Percentiles rank a stretch among this genome's conserved stretches.
Evolutionary conservation across 1,140 invertebrate genomes (phyloP).

Genomic region (Aphelenchoides avenae): DNA sequence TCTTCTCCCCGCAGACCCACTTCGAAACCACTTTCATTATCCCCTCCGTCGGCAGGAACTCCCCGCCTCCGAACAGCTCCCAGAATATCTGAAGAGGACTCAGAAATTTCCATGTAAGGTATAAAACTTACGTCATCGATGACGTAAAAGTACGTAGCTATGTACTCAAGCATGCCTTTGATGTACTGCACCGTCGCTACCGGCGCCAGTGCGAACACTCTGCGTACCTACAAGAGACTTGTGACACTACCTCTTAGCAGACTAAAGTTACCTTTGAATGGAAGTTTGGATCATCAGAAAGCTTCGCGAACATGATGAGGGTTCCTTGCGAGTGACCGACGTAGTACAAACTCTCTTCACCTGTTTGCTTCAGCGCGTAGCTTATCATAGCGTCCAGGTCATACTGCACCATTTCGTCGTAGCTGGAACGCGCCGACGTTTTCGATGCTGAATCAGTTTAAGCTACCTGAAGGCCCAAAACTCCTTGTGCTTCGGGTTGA

Average conservation of each 20-base stretch:
- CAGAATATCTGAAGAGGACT: no score
- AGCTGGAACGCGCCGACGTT: no score
- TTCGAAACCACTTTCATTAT: slow-evolving; percentile 30
- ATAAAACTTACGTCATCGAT: slow-evolving; percentile 25
- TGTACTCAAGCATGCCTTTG: slow-evolving; percentile 35
- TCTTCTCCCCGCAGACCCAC: slow-evolving; percentile 27
- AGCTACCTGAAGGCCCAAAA: slow-evolving; percentile 61
- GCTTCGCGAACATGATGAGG: slow-evolving; percentile 60
- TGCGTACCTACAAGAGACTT: slow-evolving; percentile 46
- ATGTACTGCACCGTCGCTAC: slow-evolving; percentile 48
- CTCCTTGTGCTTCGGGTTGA: slow-evolving; percentile 31
- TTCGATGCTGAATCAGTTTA: no score
- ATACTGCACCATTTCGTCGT: slow-evolving; percentile 73
- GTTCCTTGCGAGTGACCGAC: slow-evolving; percentile 65
- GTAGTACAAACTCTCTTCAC: slow-evolving; percentile 59
- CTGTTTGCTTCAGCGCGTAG: slow-evolving; percentile 64
- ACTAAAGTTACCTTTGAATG: slow-evolving; percentile 39
- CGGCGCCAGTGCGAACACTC: slow-evolving; percentile 53
- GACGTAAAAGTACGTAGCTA: slow-evolving; percentile 35
- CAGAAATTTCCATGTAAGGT: background rate
- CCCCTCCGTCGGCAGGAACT: slow-evolving; percentile 39
- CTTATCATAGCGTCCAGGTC: slow-evolving; percentile 71
- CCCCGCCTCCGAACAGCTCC: slow-evolving; percentile 31
- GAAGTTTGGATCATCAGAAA: slow-evolving; percentile 46
- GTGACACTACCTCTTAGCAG: no score